Base-by-base conservation (phyloP, 2,888 invertebrate genomes). In the Temnothorax rugatulus region DNA sequence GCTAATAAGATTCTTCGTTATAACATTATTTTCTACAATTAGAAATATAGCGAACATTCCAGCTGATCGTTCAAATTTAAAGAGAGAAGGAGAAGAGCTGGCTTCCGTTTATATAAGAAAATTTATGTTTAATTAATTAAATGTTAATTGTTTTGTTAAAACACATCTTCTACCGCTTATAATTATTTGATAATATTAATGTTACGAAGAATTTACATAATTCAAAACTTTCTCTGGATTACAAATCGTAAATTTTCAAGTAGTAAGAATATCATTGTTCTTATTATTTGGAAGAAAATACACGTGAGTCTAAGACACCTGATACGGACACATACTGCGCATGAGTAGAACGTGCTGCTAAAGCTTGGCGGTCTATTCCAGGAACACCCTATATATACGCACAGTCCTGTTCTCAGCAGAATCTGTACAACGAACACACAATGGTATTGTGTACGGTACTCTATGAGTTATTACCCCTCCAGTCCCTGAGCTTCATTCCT, bases 381-480 rank as follows among this genome's bases (percentile, higher is more conserved):
- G 68, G 54, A 68, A 77, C 77, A 77, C 77, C 77, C 77, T 84
- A 59, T 54, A 79, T 73, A 82, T 84, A 66, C 50, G 75, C 47
- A 69, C 52, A 76, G 84, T 82, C 90, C 93, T 93, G 94, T 92
- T 94, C 93, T 89, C 91, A 90, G 91, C 93, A 94, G 94, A 93
- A 94, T 93, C 93, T 92, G 91, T 92, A 93, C 92, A 91, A 92
- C 92, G 92, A 93, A 90, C 92, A 93, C 93, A 94, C 93, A 94
- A 93, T 93, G 93, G 93, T 93, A 94, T 94, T 94, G 94, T 94
- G 93, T 91, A 90, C 91, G 92, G 91, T 91, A 91, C 91, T 88
- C 90, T 90, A 93, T 94, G 93, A 94, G 93, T 94, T 94, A 94
- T 94, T 93, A 93, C 93, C 92, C 92, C 91, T 92, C 91, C 90